Base-by-base conservation (phyloP, 2,113 vertebrate species). In the Clarias batrachus region DNA sequence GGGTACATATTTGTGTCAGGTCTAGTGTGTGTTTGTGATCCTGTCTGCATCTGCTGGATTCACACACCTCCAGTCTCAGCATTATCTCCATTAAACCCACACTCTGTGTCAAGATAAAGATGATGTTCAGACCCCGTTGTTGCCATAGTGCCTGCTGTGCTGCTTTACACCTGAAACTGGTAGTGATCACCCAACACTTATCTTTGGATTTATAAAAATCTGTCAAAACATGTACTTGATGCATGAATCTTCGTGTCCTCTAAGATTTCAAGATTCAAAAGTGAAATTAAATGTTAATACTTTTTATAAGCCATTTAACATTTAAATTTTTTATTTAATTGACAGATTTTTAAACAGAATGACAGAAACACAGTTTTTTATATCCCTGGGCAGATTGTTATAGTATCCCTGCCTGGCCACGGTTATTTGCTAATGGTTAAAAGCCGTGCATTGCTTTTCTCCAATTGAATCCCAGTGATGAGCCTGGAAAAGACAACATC, bases 401-500 rank as follows among this genome's bases (percentile, higher is more conserved):
- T 33, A 6, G 25, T 60, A 48, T n/a, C 19, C 11, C 3, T 48
- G 37, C 48, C 66, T 2, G 2, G 74, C 25, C 73, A 63, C 63
- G 59, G 59, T 54, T 41, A 63, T 23, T 48, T 65, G 52, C 84
- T 82, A 37, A 37, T 52, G 41, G 54, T 86, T 54, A 27, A 77
- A 82, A 59, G 81, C 10, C 54, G 23, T 85, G 62, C 2, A 21
- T 30, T 17, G 27, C 59, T 71, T 83, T 82, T 74, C 63, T 62
- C 65, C 74, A 68, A 30, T 74, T 27, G 30, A 48, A 80, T 25
- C 60, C 54, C 27, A 30, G n/a, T 84, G 73, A 80, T 27, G 88
- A 80, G 84, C 17, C 74, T 88, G 60, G 81, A 90, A 90, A 90
- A 86, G 80, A 86, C 84, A 79, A 84, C 83, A 82, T 76, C 16